Percentiles rank a stretch among this genome's conserved stretches.
Evolutionary conservation across 2,797 vertebrate genomes (phyloP).

Genomic region (Borostomias antarcticus): DNA sequence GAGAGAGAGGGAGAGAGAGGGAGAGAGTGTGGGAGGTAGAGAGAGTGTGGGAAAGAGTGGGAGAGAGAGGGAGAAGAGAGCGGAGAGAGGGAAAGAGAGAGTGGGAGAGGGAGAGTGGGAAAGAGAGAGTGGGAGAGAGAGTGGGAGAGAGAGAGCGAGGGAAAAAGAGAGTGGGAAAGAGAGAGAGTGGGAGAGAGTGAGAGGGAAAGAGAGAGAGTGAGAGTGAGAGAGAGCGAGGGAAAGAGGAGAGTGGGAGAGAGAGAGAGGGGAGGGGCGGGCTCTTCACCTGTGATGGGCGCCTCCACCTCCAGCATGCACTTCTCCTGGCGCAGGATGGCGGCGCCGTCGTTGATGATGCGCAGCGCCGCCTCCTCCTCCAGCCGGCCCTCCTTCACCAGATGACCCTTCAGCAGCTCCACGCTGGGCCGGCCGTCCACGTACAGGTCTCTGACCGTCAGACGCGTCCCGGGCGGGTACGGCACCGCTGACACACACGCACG

Average conservation of each 20-base stretch:
- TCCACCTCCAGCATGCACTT: conserved; percentile 98
- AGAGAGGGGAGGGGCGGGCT: not conserved
- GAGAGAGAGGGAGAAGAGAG: too few relatives aligned
- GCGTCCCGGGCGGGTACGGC: conserved; percentile 91
- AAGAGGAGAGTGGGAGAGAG: not conserved
- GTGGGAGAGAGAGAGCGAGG: too few relatives aligned
- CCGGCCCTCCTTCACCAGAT: conserved; percentile 94
- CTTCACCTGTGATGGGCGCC: conserved; percentile 91
- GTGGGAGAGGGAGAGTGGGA: too few relatives aligned
- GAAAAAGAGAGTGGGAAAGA: not conserved
- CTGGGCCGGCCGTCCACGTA: conserved; percentile 91
- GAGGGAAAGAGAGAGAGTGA: not conserved
- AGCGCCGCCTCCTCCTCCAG: conserved; percentile 93
- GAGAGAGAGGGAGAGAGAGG: not conserved
- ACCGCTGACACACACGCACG: conserved; percentile 77
- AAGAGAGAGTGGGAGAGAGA: too few relatives aligned
- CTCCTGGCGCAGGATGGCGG: conserved; percentile 89
- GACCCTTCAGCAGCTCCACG: conserved; percentile 90
- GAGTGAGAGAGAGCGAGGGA: not conserved
- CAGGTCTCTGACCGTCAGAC: conserved; percentile 89
- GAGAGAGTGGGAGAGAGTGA: too few relatives aligned
- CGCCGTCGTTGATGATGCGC: conserved; percentile 94
- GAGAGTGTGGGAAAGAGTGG: too few relatives aligned
- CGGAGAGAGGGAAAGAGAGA: too few relatives aligned
- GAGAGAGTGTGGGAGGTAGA: conserved; percentile 7